A percentile compares a stretch with the other conserved stretches of the same genome.
Conservation (phyloP, 2,888 invertebrate species). For the Colostygia pectinataria region DNA sequence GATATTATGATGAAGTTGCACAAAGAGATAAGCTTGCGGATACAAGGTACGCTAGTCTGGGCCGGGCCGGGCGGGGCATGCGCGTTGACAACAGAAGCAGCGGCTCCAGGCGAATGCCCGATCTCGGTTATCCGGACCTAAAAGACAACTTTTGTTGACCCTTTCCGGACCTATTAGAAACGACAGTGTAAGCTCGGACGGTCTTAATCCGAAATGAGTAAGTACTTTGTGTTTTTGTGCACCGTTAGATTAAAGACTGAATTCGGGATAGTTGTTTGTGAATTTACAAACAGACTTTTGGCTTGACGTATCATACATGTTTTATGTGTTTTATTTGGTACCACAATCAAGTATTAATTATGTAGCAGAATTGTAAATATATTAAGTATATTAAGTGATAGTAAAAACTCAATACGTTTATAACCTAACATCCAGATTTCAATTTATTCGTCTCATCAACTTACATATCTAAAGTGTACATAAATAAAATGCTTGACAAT, state of each 20-base stretch:
- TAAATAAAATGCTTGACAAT: conserved; percentile 81
- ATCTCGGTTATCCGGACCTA: conserved; percentile 82
- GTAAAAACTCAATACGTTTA: conserved; percentile 20
- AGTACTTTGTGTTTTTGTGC: conserved; percentile 51
- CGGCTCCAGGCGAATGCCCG: conserved; percentile 74
- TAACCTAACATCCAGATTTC: conserved; percentile 39
- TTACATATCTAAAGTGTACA: conserved; percentile 79
- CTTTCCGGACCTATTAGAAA: conserved; percentile 76
- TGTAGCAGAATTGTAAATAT: conserved; percentile 34
- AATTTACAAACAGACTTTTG: conserved; percentile 27
- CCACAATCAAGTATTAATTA: conserved; percentile 26
- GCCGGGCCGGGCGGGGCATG: conserved; percentile 67
- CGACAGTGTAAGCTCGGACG: conserved; percentile 63
- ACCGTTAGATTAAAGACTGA: conserved; percentile 76
- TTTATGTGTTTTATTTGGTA: conserved; percentile 20
- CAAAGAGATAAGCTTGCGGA: conserved; percentile 79
- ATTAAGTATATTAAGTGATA: conserved; percentile 26
- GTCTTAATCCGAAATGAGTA: conserved; percentile 43
- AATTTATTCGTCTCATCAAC: conserved; percentile 63
- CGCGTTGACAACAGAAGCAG: conserved; percentile 70
- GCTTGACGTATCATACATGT: conserved; percentile 10
- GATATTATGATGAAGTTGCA: conserved; percentile 79
- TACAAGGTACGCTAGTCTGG: conserved; percentile 78
- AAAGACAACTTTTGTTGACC: conserved; percentile 90
- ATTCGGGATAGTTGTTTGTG: conserved; percentile 70